Base-by-base conservation (phyloP, 2,888 invertebrate genomes). In the Hydrotaea cyrtoneurina region DNA sequence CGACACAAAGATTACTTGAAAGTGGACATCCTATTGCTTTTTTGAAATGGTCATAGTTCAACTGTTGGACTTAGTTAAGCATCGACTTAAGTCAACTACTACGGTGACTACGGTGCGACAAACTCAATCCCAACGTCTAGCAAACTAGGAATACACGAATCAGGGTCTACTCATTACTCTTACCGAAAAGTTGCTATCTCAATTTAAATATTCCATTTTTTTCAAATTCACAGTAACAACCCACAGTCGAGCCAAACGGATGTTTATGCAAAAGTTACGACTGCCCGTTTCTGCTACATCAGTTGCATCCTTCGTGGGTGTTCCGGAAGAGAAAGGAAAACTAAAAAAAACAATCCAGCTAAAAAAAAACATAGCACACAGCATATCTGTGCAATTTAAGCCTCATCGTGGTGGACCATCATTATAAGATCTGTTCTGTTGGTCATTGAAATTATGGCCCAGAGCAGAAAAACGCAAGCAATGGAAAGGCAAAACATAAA, bases 401-500 rank as follows among this genome's bases (percentile, higher is more conserved):
- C 13, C n/a, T 50, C 50, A 50, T 50, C 50, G n/a, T 50, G 31
- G 31, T 2, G 31, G 2, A 7, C 31, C 31, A 31, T 31, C 31
- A 31, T 31, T 31, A 31, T 7, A 7, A 31, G 31, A 31, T 31
- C 31, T 31, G 31, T 31, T n/a, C n/a, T n/a, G 31, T 7, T 59
- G 59, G 59, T 15, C 59, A 59, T 1, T 23, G 15, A 26, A 59
- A 59, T 26, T 59, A 50, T 50, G 13, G n/a, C 15, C 50, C 2
- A 31, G 7, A 31, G 31, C 31, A 50, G 50, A n/a, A 50, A n/a
- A 3, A 7, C 0, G 7, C n/a, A n/a, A 26, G 26, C 1, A 59
- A 59, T 59, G 59, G 2, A 59, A 19, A 23, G 21, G 23, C 7
- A 21, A 26, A 59, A 59, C 59, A 59, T 59, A 59, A 59, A 59